A percentile compares a stretch with the other conserved stretches of the same genome.
phyloP scores from a whole-genome alignment of 2,888 invertebrate genomes.

The Cerastis rubricosa region DNA sequence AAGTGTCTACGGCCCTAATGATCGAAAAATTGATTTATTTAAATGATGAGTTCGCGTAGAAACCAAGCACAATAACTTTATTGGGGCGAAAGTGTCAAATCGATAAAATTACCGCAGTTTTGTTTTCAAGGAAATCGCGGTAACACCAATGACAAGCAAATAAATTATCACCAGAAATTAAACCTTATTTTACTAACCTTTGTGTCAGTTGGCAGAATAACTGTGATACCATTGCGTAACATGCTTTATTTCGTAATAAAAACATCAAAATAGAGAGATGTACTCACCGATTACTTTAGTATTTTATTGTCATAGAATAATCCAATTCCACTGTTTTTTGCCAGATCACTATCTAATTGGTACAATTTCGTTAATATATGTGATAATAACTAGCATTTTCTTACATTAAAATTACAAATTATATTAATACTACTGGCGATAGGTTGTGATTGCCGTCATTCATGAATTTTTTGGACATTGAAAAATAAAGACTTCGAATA shows the following conservation, averaged over 20 bases:
- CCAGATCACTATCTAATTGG: conserved; percentile 87
- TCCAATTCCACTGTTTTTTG: conserved; percentile 75
- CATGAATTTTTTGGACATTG: conserved; percentile 86
- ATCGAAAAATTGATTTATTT: conserved; percentile 71
- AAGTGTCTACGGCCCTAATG: conserved; percentile 51
- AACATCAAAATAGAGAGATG: conserved; percentile 70
- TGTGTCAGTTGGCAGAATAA: conserved; percentile 40
- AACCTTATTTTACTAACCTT: conserved; percentile 39
- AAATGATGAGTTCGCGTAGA: conserved; percentile 77
- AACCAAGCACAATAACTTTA: conserved; percentile 79
- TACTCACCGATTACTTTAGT: conserved; percentile 78
- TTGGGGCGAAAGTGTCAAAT: conserved; percentile 85
- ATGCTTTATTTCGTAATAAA: conserved; percentile 66
- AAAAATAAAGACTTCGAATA: conserved; percentile 78
- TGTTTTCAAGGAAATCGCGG: conserved; percentile 81
- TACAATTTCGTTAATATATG: conserved; percentile 79
- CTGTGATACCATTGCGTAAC: conserved; percentile 67
- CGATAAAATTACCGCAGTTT: conserved; percentile 91
- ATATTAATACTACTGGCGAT: conserved; percentile 80
- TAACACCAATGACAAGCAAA: conserved; percentile 52
- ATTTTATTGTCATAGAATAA: conserved; percentile 83
- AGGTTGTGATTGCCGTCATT: conserved; percentile 86
- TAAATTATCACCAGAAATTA: conserved; percentile 32
- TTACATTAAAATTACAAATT: conserved; percentile 82
- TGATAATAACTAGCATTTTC: conserved; percentile 84